phyloP scores from a whole-genome alignment of 2,888 invertebrate genomes.

The Parnassius apollo region DNA sequence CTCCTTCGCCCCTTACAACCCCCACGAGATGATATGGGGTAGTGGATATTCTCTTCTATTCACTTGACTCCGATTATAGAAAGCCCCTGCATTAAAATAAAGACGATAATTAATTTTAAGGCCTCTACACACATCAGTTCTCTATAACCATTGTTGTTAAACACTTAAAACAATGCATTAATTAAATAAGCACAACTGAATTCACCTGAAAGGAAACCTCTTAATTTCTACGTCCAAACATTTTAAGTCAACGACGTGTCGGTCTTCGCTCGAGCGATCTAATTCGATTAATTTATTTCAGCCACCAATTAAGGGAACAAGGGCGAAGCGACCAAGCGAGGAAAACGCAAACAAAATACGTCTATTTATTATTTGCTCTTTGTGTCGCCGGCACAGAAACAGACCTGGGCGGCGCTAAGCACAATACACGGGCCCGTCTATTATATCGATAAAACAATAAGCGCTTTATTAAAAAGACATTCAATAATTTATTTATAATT shows the following conservation, averaged over 20 bases:
- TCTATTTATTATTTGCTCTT: constrained; percentile 78
- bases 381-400: constrained; percentile 56
- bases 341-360: constrained; percentile 72
- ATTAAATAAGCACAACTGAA: constrained; percentile 46
- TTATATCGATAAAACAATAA: constrained; percentile 77
- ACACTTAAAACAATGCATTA: constrained; percentile 33
- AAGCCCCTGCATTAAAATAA: not conserved
- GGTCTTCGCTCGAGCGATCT: constrained; percentile 60
- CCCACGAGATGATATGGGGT: too few species aligned
- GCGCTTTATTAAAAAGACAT: constrained; percentile 80
- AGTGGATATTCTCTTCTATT: too few species aligned
- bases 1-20: too few species aligned
- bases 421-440: constrained; percentile 61
- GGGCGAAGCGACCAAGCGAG: constrained; percentile 70
- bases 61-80: too few species aligned
- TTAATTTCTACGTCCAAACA: constrained; percentile 65
- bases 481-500: constrained; percentile 77
- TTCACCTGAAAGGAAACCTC: constrained; percentile 47
- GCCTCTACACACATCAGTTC: not conserved
- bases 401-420: constrained; percentile 61
- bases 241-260: constrained; percentile 65
- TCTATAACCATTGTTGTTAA: constrained; percentile 12
- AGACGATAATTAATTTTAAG: not conserved
- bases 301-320: constrained; percentile 73
- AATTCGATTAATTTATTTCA: constrained; percentile 77